Evolutionary conservation across 2,888 invertebrate species (phyloP), one percentile per base, ranked within the genome.

Genomic region (Drosophila aldrichi): DNA sequence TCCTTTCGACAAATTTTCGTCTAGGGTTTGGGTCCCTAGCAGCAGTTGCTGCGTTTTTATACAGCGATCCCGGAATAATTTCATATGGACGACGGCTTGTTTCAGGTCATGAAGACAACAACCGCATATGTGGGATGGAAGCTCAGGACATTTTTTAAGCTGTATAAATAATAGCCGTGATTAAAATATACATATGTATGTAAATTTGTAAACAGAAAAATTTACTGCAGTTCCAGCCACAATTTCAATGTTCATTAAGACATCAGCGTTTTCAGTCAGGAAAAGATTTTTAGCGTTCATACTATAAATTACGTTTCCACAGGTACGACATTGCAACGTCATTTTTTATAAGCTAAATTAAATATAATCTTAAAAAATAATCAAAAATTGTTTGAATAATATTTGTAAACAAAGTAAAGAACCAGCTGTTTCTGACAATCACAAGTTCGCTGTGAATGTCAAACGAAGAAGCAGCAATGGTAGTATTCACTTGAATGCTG

Each of bases 321-420:
- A 88, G 14, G 69, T 83, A n/a, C 89, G 78, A 56, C 89, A 83
- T 52, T 66, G 66, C 0, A 73, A 44, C 7, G 89, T 34, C 89
- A 88, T 88, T 62, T 51, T 76, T 12, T 10, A 29, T 8, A 40
- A 10, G 1, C 5, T 4, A 1, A 36, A 25, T 25, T 22, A 16
- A 41, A 58, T 40, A 59, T 34, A 40, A 6, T 44, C 14, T 12
- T 16, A 18, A 36, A 38, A 36, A 2, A 34, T 0, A 4, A n/a
- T 2, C 12, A 25, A 2, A 29, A 20, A 4, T 14, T 25, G 25
- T 22, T 29, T 9, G 14, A 29, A 12, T 25, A 29, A 12, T 25
- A 36, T 18, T 46, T n/a, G 16, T 8, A 9, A n/a, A 20, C 29
- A 16, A 14, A 20, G 2, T 29, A 6, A 18, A 12, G n/a, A 6